Conservation (phyloP, 2,797 vertebrate species). For the Silurus aristotelis region DNA sequence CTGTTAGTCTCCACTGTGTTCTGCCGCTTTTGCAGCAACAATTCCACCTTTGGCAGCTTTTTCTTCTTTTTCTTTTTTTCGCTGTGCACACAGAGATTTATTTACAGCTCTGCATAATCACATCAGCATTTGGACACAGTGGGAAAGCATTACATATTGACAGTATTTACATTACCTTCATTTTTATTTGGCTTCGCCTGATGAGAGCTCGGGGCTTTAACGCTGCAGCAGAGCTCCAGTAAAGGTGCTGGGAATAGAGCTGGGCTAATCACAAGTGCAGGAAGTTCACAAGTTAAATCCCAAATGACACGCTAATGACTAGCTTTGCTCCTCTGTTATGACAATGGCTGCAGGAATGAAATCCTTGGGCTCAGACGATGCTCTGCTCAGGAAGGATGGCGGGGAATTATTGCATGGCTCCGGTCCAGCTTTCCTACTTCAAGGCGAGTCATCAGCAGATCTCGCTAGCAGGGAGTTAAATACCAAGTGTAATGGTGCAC, state of each 20-base stretch:
- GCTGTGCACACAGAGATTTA: neutral
- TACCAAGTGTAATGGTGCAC: neutral
- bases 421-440: conserved; percentile 26
- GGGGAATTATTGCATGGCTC: conserved; percentile 9
- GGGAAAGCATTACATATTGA: conserved; percentile 42
- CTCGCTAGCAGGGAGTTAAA: conserved; percentile 12
- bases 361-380: conserved; percentile 24
- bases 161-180: conserved; percentile 39
- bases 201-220: conserved; percentile 29
- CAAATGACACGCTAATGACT: conserved; percentile 49
- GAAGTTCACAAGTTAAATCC: conserved; percentile 39
- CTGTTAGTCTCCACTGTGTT: conserved; percentile 36
- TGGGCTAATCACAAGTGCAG: conserved; percentile 11
- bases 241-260: neutral
- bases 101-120: conserved; percentile 43
- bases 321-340: conserved; percentile 35
- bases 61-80: neutral
- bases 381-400: conserved; percentile 6
- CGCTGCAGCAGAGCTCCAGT: conserved; percentile 2
- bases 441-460: conserved; percentile 18
- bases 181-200: conserved; percentile 22
- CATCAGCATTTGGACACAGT: conserved; percentile 21
- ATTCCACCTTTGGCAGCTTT: conserved; percentile 20
- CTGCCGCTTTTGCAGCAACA: conserved; percentile 10
- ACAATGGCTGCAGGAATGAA: conserved; percentile 40